Conservation (phyloP, 2,113 vertebrate genomes). For the Engystomops pustulosus region DNA sequence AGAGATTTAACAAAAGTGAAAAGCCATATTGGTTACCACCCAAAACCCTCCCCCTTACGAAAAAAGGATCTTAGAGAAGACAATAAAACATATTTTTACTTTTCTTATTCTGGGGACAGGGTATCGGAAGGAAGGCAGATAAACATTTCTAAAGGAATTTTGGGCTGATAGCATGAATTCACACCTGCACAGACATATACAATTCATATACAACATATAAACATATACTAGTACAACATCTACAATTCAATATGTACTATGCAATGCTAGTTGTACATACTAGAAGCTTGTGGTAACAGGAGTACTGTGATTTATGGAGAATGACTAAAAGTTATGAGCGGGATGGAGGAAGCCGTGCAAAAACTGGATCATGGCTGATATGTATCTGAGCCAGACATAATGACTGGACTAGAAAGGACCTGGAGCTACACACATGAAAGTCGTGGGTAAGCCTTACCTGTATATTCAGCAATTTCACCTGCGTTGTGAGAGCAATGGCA, state of each 20-base stretch:
- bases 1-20: too few relatives aligned
- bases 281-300: constrained; percentile 41
- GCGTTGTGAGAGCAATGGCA: constrained; percentile 82
- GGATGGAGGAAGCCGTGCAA: constrained; percentile 32
- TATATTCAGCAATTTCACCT: constrained; percentile 86
- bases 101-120: neutral
- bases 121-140: neutral
- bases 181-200: constrained; percentile 7
- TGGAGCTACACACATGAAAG: constrained; percentile 31
- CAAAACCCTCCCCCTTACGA: too few relatives aligned
- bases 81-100: too few relatives aligned
- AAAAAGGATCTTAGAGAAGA: too few relatives aligned
- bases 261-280: constrained; percentile 34
- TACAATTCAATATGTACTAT: constrained; percentile 27
- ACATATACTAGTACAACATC: constrained; percentile 45
- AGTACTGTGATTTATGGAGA: constrained; percentile 15
- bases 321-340: constrained; percentile 11
- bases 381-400: constrained; percentile 70
- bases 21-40: neutral
- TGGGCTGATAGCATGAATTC: neutral
- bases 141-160: neutral
- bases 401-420: constrained; percentile 31
- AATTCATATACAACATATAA: neutral
- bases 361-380: constrained; percentile 25
- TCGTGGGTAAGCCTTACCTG: constrained; percentile 82